Percentiles rank a stretch among this genome's conserved stretches.
Conservation (phyloP, 1,140 invertebrate species). For the Cardiocondyla obscurior region DNA sequence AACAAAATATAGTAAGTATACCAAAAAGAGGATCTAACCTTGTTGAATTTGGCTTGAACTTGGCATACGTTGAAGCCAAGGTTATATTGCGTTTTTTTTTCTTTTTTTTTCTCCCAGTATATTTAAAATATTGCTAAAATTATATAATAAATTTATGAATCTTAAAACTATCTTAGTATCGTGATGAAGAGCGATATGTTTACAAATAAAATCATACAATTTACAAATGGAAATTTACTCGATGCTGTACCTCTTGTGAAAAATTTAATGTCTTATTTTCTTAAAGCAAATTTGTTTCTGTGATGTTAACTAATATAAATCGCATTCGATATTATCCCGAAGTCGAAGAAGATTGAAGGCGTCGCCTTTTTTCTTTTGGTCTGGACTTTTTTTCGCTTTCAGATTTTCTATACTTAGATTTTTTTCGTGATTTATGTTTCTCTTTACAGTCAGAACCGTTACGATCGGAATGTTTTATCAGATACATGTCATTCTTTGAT, state of each 20-base stretch:
- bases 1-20: too few species aligned
- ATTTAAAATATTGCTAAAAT: neutral
- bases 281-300: slow-evolving; percentile 28
- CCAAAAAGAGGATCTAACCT: too few species aligned
- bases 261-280: neutral
- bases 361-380: slow-evolving; percentile 54
- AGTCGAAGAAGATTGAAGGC: slow-evolving; percentile 55
- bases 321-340: slow-evolving; percentile 18
- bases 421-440: slow-evolving; percentile 57
- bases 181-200: neutral
- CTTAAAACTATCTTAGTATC: neutral
- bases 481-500: slow-evolving; percentile 57
- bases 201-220: neutral
- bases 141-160: neutral
- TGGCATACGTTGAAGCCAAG: too few species aligned
- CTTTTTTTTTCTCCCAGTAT: too few species aligned
- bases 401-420: slow-evolving; percentile 62
- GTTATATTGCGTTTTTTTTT: too few species aligned
- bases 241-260: neutral
- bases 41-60: too few species aligned
- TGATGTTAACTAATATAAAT: slow-evolving; percentile 14
- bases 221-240: slow-evolving; percentile 1
- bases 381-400: slow-evolving; percentile 66
- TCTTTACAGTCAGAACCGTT: slow-evolving; percentile 57
- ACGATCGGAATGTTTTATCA: slow-evolving; percentile 71